Conservation (phyloP, 2,888 invertebrate species). For the Cataglyphis altisquamis region DNA sequence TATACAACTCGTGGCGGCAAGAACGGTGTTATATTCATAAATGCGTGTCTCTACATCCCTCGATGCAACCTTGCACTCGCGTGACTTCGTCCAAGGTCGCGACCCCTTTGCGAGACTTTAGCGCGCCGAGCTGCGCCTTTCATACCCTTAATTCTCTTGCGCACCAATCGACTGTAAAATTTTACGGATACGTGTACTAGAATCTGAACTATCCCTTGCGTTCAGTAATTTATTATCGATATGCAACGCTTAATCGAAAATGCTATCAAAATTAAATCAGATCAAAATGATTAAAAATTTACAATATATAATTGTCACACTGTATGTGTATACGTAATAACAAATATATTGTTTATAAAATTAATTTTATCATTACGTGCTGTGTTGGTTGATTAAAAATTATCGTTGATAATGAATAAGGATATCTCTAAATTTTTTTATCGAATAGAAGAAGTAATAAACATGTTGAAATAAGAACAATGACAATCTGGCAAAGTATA, state of each 20-base stretch:
- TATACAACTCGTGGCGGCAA: not conserved
- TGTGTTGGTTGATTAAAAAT: not conserved
- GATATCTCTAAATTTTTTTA: not conserved
- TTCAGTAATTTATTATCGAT: not conserved
- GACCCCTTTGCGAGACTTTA: constrained; percentile 39
- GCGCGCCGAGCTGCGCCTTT: constrained; percentile 8
- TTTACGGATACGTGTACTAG: constrained; percentile 1
- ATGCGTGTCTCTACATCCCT: constrained; percentile 33
- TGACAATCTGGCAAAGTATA: not conserved
- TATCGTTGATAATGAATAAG: not conserved
- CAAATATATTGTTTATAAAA: not conserved
- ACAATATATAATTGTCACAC: not conserved
- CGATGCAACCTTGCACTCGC: constrained; percentile 58
- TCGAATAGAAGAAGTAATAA: not conserved
- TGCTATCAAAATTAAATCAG: not conserved
- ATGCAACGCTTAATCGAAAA: not conserved
- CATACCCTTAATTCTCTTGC: constrained; percentile 47
- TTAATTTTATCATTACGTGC: not conserved
- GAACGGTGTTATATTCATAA: constrained; percentile 34
- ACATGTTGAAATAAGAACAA: not conserved
- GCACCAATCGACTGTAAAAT: constrained; percentile 45
- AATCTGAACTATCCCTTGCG: no score
- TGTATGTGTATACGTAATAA: not conserved
- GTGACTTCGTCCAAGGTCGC: constrained; percentile 61
- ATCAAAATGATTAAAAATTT: not conserved